phyloP scores from a whole-genome alignment of 1,140 invertebrate species.

The Drosophila jambulina region DNA sequence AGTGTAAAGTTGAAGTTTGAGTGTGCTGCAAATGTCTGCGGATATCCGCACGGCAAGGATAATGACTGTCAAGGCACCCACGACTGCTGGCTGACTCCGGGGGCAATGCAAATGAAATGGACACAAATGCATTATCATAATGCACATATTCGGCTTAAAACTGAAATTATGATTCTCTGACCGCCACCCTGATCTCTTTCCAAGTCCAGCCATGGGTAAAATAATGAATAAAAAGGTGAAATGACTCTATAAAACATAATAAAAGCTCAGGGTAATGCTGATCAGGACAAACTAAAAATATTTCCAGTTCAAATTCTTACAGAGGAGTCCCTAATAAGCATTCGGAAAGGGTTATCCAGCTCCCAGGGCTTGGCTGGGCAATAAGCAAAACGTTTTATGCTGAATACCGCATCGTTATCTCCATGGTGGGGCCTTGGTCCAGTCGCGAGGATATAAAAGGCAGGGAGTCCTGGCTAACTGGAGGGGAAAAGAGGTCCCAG shows the following conservation, averaged over 20 bases:
- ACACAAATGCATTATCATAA: conserved; percentile 9
- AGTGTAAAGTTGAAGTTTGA: conserved; percentile 43
- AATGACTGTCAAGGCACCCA: conserved; percentile 8
- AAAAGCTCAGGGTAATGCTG: neutral
- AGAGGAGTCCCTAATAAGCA: conserved; percentile 2
- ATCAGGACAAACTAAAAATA: neutral
- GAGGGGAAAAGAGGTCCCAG: neutral
- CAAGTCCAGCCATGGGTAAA: neutral
- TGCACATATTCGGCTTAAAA: conserved; percentile 6
- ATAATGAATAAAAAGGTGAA: neutral
- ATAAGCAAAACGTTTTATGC: conserved; percentile 66
- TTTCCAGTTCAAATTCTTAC: neutral
- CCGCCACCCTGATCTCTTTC: neutral
- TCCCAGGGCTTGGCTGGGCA: conserved; percentile 6
- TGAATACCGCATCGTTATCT: conserved; percentile 75
- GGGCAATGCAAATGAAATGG: conserved; percentile 8
- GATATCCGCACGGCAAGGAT: conserved; percentile 26
- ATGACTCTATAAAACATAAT: neutral
- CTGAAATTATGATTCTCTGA: neutral
- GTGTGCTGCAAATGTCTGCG: conserved; percentile 28
- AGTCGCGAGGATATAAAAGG: neutral
- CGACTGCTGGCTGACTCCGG: neutral
- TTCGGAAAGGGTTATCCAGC: neutral
- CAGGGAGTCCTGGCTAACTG: neutral
- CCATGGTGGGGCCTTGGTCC: conserved; percentile 8